Conservation (phyloP, 2,797 vertebrate genomes). For the Pseudomugil gertrudae region DNA sequence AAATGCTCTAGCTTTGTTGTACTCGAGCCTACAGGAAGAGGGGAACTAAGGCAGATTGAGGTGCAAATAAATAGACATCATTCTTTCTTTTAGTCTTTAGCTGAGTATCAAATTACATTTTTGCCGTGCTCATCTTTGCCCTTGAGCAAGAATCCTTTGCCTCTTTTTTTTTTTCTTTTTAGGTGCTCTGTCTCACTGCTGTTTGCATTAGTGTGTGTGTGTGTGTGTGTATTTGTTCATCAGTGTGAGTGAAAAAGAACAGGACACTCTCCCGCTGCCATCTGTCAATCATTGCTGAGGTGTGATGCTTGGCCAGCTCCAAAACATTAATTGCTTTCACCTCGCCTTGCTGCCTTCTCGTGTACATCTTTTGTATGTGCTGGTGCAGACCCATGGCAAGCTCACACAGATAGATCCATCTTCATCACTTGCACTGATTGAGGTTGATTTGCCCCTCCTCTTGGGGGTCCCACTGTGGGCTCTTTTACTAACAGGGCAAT, state of each 20-base stretch:
- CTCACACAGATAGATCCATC: conserved; percentile 56
- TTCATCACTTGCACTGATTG: conserved; percentile 75
- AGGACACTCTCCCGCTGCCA: conserved; percentile 61
- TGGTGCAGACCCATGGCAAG: background rate
- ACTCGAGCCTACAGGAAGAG: conserved; percentile 7
- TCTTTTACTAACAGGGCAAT: conserved; percentile 60
- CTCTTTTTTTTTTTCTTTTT: conserved; percentile 22
- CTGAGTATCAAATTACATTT: conserved; percentile 4
- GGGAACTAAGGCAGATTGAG: conserved; percentile 11
- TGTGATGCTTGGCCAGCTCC: conserved; percentile 60
- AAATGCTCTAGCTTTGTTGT: conserved; percentile 52
- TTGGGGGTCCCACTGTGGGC: conserved; percentile 33
- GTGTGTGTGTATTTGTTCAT: background rate
- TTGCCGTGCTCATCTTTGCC: conserved; percentile 51
- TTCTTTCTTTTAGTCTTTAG: conserved; percentile 27
- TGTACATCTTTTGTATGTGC: conserved; percentile 18
- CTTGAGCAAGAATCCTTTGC: conserved; percentile 50
- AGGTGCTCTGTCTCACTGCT: conserved; percentile 1
- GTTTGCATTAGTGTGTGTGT: background rate
- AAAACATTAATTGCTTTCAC: conserved; percentile 74
- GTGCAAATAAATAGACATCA: conserved; percentile 29
- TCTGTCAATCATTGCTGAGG: conserved; percentile 68
- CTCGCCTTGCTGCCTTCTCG: conserved; percentile 46
- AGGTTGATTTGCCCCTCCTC: conserved; percentile 73
- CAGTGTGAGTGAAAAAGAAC: conserved; percentile 20